These are phyloP conservation scores for Eurytoma adleriae DNA, from an alignment of 2,888 invertebrate genomes.

Conservation along the genomic window DNA sequence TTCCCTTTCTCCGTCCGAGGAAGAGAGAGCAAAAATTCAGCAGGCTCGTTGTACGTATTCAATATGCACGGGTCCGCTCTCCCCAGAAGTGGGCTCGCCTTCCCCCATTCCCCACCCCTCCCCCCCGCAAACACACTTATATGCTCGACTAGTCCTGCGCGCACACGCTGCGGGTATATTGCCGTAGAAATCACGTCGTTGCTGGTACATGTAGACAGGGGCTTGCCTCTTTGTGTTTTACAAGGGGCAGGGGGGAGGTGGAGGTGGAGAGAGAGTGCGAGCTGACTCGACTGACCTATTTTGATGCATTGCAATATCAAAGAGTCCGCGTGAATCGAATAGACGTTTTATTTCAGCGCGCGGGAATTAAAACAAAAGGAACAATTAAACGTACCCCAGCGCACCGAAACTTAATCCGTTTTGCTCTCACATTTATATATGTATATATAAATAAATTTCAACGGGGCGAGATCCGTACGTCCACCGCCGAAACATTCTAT, in stretches of 20 bases:
- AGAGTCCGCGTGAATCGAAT: conserved; percentile 61
- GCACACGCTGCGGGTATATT: conserved; percentile 38
- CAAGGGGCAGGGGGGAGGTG: conserved; percentile 28
- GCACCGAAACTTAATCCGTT: conserved; percentile 10
- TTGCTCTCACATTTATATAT: conserved; percentile 5
- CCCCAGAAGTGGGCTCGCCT: neutral
- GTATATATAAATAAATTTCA: neutral
- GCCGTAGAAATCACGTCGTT: conserved; percentile 62
- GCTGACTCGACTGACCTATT: conserved; percentile 65
- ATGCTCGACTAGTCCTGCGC: conserved; percentile 15
- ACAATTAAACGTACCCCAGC: conserved; percentile 48
- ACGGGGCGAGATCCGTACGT: neutral
- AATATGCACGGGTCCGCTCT: neutral
- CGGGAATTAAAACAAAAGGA: conserved; percentile 42
- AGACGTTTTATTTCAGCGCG: conserved; percentile 55
- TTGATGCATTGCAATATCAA: conserved; percentile 64
- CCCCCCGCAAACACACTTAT: conserved; percentile 27
- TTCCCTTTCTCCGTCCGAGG: neutral
- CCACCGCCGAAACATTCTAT: neutral
- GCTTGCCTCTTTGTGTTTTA: conserved; percentile 61
- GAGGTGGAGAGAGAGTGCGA: conserved; percentile 14
- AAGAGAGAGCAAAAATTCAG: neutral
- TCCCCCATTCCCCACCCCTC: neutral
- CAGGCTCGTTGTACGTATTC: neutral
- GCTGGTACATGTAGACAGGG: conserved; percentile 48